Percentiles rank a stretch among this genome's conserved stretches.
These are phyloP conservation scores for Oncorhynchus masou DNA, from an alignment of 2,113 vertebrate species.

Conservation along the genomic window DNA sequence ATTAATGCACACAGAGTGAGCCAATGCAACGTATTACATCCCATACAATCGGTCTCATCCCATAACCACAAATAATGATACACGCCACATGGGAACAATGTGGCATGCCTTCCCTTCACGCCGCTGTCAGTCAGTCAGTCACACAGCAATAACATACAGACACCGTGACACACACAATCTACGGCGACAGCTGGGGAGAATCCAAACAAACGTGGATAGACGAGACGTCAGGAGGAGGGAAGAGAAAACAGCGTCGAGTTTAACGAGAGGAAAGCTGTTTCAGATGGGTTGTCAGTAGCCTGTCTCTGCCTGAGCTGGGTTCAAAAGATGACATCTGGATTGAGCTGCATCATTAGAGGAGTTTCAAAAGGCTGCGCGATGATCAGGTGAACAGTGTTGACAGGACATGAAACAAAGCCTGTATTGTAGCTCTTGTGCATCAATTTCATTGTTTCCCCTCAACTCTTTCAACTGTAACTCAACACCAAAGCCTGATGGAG, in stretches of 20 bases:
- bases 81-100: too few relatives aligned
- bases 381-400: slow-evolving; percentile 48
- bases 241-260: slow-evolving; percentile 43
- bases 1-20: too few relatives aligned
- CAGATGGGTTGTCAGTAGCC: slow-evolving; percentile 36
- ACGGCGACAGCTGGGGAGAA: slow-evolving; percentile 4
- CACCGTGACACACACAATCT: background rate
- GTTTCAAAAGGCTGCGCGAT: slow-evolving; percentile 39
- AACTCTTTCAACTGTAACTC: slow-evolving; percentile 33
- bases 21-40: background rate
- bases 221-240: slow-evolving; percentile 14
- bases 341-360: slow-evolving; percentile 31
- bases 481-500: slow-evolving; percentile 67
- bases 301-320: slow-evolving; percentile 46
- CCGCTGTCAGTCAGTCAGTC: background rate
- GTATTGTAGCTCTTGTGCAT: slow-evolving; percentile 38
- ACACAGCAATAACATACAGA: slow-evolving; percentile 1
- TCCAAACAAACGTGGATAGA: slow-evolving; percentile 30
- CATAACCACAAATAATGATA: slow-evolving; percentile 3
- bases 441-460: slow-evolving; percentile 35
- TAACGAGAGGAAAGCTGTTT: slow-evolving; percentile 27
- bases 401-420: slow-evolving; percentile 51
- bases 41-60: slow-evolving; percentile 9
- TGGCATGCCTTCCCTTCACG: too few relatives aligned
- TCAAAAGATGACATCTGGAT: slow-evolving; percentile 48